Evolutionary conservation across 2,113 vertebrate species (phyloP), one percentile per base, ranked within the genome.

Genomic region (Pelobates fuscus): DNA sequence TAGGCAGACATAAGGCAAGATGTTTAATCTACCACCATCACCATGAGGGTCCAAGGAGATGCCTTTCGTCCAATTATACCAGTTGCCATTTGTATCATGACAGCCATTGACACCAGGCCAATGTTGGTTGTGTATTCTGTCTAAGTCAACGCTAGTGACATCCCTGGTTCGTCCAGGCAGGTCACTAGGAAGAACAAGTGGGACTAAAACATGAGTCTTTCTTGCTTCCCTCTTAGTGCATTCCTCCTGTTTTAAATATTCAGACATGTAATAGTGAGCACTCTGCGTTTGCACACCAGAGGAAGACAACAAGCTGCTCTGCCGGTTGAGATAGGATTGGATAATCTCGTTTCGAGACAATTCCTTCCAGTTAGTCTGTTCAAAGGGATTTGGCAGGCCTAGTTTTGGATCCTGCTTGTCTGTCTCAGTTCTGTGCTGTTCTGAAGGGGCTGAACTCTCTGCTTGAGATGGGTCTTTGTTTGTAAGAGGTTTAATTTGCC

Each of bases 41-140:
- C 94, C 94, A 0, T 95, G 94, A 2, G 88, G 93, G 78, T 98
- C 95, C 79, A 99, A 86, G 8, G 94, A 93, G 85, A 99, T 94
- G 89, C 95, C 95, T 87, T 98, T 90, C 10, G 96, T 98, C 97
- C 97, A 99, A 86, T 96, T 93, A 83, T 92, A 98, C 97, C 97
- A 99, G 80, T 89, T 92, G 82, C 93, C 94, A 86, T 91, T 92
- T 88, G 93, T 95, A 87, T 99, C 96, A 18, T 88, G 92, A 84
- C 95, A 97, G 80, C 97, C 97, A 37, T 99, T 99, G 71, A 98
- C 97, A 41, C 97, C 96, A 0, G 94, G 88, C 97, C 97, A 99
- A 60, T 87, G 88, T 21, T 87, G 86, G 65, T 85, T 86, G 82
- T 94, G 87, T 86, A 98, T 86, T 74, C 92, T 91, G 78, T 89